Evolutionary conservation across 2,113 vertebrate species (phyloP), one percentile per base, ranked within the genome.

Genomic region (Solenodon paradoxus): DNA sequence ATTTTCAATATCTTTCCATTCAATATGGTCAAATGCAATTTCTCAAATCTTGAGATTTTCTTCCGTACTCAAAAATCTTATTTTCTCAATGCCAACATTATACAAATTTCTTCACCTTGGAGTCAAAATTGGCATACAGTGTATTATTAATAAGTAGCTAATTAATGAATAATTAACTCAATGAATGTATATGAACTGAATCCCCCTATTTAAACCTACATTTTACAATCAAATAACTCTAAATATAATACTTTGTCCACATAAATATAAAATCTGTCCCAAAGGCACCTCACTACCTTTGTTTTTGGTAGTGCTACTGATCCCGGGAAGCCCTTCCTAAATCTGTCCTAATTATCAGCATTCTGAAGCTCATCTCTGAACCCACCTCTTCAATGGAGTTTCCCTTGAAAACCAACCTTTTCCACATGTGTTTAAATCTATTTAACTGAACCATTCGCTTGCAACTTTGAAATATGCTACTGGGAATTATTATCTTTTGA

Each of bases 401-500:
- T 84, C 59, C n/a, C 32, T 11, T 63, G 71, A 91, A 79, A 16
- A 79, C 26, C 38, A 78, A 3, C 42, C 3, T 95, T 63, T 89
- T 82, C 57, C 40, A 89, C 84, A 69, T 35, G 30, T 40, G 77
- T 85, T 94, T 94, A 90, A 84, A 92, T 87, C 40, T 82, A 57
- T 30, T 59, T 81, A 32, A 30, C 63, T 83, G 55, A 88, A 53
- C 15, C 47, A 32, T 30, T 95, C 20, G 71, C 38, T 92, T 90
- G 51, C 42, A 80, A 26, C 82, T 93, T 79, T 55, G 12, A 35
- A 96, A 83, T 53, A 80, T 75, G 55, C 32, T 80, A 45, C 90
- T 59, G 19, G 42, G 74, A 92, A 95, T 57, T 88, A 40, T 84
- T 97, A 87, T 92, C 84, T 92, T 96, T 95, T 90, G 94, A 95